Conservation (phyloP, 2,888 invertebrate genomes). For the Netelia fuscicornis region DNA sequence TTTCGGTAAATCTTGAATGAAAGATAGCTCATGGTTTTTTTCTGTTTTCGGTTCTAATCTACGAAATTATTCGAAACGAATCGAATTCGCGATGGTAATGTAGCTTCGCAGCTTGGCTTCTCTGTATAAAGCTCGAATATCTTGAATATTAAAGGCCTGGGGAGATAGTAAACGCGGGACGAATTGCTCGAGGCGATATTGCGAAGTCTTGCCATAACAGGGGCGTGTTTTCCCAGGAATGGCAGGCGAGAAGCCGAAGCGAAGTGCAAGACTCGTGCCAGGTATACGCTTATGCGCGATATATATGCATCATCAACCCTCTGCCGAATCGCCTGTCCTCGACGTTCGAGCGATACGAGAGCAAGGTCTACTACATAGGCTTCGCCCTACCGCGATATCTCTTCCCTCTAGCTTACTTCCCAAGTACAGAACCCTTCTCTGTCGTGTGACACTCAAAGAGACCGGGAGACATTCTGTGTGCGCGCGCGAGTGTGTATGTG, state of each 20-base stretch:
- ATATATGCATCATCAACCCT: not conserved
- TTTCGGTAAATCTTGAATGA: too few relatives aligned
- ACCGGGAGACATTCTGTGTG: constrained; percentile 23
- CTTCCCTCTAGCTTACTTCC: constrained; percentile 5
- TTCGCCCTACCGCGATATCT: constrained; percentile 4
- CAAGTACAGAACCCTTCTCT: not conserved
- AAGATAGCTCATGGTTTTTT: too few relatives aligned
- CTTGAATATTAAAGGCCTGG: too few relatives aligned
- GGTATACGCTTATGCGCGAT: constrained; percentile 3
- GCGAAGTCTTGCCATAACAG: constrained; percentile 7
- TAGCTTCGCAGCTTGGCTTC: too few relatives aligned
- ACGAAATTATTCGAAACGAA: too few relatives aligned
- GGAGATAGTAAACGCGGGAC: too few relatives aligned
- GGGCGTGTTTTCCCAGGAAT: constrained; percentile 1
- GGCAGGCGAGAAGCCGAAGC: constrained; percentile 5
- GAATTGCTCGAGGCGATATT: not conserved
- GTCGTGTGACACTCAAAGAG: constrained; percentile 49
- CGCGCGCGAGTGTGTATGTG: too few relatives aligned
- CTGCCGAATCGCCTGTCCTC: constrained; percentile 20
- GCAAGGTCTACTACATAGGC: not conserved
- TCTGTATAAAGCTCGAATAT: too few relatives aligned
- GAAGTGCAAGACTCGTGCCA: constrained; percentile 9
- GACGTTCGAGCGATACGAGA: constrained; percentile 33
- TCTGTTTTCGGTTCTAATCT: too few relatives aligned
- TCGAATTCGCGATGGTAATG: too few relatives aligned